Base-by-base conservation (phyloP, 2,113 vertebrate species). In the Oenanthe oenanthe region DNA sequence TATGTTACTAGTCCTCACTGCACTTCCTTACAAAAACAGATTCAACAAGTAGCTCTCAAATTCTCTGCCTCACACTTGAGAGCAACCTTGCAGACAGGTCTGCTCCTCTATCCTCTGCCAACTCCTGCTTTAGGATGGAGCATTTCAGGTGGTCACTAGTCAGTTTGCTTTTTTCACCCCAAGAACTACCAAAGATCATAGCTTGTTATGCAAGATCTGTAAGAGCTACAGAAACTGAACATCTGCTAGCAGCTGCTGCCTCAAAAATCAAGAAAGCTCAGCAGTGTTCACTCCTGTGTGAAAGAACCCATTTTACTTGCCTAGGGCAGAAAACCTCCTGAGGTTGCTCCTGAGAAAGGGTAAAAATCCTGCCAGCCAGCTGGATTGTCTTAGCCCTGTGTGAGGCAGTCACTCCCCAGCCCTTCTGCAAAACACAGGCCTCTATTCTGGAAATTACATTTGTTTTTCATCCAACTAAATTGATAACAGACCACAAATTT, bases 181-280 rank as follows among this genome's bases (percentile, higher is more conserved):
- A 17, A 34, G 80, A n/a, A 34, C 0, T 2, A 94, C 17, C 38
- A 53, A 66, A 87, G 65, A 87, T 54, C 25, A 11, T 31, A 76
- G 87, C n/a, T 43, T 67, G 34, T 74, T 88, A 54, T 22, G 24
- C 31, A 73, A 86, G 58, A 38, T 24, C 71, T 54, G 7, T n/a
- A 28, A 25, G 13, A 56, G 60, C 34, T 61, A 89, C 22, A 84
- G 51, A 74, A 78, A 38, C 32, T 51, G 48, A 71, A 43, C 73
- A 81, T 42, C 75, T 92, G 61, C 54, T 61, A 84, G 67, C 79
- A 94, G 72, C 58, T 94, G 77, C 77, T 85, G 74, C n/a, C 57
- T 85, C 43, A 60, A 88, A 66, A 72, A 82, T 38, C 56, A 85
- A 71, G 24, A 85, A 67, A 78, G 36, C 48, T 93, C 66, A 78